phyloP scores from a whole-genome alignment of 2,888 invertebrate species.

The Luperina nickerlii region DNA sequence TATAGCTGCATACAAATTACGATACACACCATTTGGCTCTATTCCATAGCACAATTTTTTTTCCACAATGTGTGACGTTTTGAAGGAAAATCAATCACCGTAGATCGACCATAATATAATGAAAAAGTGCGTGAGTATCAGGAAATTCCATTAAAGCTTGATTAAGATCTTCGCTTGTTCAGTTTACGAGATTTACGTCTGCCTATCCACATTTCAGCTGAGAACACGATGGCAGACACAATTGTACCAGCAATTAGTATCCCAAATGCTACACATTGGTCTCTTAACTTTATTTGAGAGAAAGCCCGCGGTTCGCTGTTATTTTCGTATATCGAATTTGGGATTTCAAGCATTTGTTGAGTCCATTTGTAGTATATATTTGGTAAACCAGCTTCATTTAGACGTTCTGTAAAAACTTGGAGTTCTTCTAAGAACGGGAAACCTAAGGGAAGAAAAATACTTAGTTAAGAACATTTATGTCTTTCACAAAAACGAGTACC shows the following conservation, averaged over 20 bases:
- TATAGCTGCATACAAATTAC: background rate
- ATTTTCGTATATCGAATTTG: slow-evolving; percentile 36
- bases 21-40: no score
- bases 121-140: background rate
- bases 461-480: background rate
- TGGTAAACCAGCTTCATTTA: slow-evolving; percentile 77
- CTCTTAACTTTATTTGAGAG: slow-evolving; percentile 61
- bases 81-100: background rate
- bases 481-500: background rate
- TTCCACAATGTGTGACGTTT: background rate
- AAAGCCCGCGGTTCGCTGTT: slow-evolving; percentile 68
- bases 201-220: slow-evolving; percentile 31
- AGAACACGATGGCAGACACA: slow-evolving; percentile 32
- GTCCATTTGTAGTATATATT: slow-evolving; percentile 77
- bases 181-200: background rate
- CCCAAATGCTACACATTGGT: slow-evolving; percentile 70
- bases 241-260: slow-evolving; percentile 58
- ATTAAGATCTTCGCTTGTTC: background rate
- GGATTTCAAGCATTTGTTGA: slow-evolving; percentile 65
- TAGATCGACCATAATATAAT: background rate
- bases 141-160: background rate
- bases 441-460: slow-evolving; percentile 43
- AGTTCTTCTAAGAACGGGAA: slow-evolving; percentile 75
- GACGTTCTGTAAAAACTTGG: slow-evolving; percentile 68
- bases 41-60: background rate